Conservation (phyloP, 2,888 invertebrate species). For the Philopedon plagiatum region DNA sequence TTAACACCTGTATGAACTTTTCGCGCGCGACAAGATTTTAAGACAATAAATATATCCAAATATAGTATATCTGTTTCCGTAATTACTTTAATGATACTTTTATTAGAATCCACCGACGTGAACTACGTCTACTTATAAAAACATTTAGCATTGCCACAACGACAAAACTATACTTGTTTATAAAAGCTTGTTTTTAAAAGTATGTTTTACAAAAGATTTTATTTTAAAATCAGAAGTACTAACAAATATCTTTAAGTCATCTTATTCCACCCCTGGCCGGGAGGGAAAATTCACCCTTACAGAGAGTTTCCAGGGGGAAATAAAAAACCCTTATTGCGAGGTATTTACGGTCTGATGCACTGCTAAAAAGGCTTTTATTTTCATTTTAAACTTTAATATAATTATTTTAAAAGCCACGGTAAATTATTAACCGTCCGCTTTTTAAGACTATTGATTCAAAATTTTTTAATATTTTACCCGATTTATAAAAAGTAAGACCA, state of each 20-base stretch:
- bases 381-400: conserved; percentile 44
- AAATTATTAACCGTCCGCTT: conserved; percentile 28
- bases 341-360: conserved; percentile 45
- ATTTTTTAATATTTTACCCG: not conserved
- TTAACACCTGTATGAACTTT: no score
- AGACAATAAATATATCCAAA: no score
- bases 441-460: conserved; percentile 30
- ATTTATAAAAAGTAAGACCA: no score
- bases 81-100: no score
- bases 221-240: not conserved
- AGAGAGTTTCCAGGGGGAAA: conserved; percentile 26
- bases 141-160: no score
- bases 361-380: conserved; percentile 44
- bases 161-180: no score
- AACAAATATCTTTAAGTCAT: not conserved
- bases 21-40: no score
- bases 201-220: no score
- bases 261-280: conserved; percentile 25
- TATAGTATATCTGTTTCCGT: no score
- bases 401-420: conserved; percentile 44
- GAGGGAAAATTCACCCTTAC: conserved; percentile 32
- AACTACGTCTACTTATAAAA: no score
- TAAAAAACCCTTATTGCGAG: conserved; percentile 44
- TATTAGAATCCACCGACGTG: no score
- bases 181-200: no score